phyloP scores from a whole-genome alignment of 2,797 vertebrate species.

The Neostethus bicornis region DNA sequence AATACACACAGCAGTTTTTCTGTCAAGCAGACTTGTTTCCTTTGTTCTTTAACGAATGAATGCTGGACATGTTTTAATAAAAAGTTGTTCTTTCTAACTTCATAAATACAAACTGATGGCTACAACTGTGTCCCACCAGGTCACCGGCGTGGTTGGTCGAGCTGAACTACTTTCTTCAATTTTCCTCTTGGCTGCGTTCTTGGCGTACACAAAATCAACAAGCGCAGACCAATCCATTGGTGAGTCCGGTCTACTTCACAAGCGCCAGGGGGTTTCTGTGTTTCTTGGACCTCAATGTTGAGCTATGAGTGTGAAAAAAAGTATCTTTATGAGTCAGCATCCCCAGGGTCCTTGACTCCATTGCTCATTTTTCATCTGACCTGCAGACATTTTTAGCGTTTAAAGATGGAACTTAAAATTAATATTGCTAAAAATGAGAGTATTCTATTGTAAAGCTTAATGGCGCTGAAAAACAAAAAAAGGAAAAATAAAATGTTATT shows the following conservation, averaged over 20 bases:
- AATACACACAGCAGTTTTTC: background rate
- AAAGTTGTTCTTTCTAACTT: background rate
- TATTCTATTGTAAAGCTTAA: too few species aligned
- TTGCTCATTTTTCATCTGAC: background rate
- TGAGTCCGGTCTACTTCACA: constrained; percentile 60
- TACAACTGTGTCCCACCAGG: constrained; percentile 71
- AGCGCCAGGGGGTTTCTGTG: background rate
- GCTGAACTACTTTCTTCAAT: constrained; percentile 98
- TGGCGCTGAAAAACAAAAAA: too few species aligned
- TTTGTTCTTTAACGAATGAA: too few species aligned
- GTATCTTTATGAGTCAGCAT: background rate
- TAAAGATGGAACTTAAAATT: background rate
- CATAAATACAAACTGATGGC: background rate
- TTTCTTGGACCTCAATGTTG: background rate
- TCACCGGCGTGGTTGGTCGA: constrained; percentile 97
- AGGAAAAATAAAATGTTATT: background rate
- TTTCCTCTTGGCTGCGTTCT: constrained; percentile 94
- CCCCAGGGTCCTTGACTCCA: background rate
- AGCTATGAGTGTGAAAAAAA: background rate
- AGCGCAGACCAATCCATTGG: constrained; percentile 90
- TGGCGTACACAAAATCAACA: constrained; percentile 95
- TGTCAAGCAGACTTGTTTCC: too few species aligned
- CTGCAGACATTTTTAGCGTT: background rate
- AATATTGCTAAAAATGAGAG: background rate
- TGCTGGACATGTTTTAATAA: background rate